A percentile compares a stretch with the other conserved stretches of the same genome.
Conservation (phyloP, 1,140 invertebrate species). For the Zaprionus ghesquierei region DNA sequence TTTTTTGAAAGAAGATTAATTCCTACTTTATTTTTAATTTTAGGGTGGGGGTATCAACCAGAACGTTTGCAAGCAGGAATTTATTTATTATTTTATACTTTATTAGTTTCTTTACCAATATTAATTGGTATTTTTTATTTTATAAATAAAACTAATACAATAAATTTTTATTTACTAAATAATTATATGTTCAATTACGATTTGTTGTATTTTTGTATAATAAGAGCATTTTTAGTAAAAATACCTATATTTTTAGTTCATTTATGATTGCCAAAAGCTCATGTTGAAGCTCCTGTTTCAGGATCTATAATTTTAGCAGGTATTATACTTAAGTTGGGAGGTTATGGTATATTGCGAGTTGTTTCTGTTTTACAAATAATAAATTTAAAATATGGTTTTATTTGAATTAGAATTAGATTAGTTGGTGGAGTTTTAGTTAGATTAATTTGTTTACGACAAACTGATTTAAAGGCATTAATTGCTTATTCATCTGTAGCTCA, state of each 20-base stretch:
- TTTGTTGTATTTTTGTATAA: slow-evolving; percentile 84
- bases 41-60: too few relatives aligned
- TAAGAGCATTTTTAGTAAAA: slow-evolving; percentile 87
- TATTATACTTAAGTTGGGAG: slow-evolving; percentile 87
- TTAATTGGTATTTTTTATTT: slow-evolving; percentile 84
- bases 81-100: slow-evolving; percentile 87
- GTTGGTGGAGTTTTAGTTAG: slow-evolving; percentile 84
- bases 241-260: slow-evolving; percentile 88
- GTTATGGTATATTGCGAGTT: slow-evolving; percentile 86
- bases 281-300: slow-evolving; percentile 88
- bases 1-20: slow-evolving; percentile 78
- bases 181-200: slow-evolving; percentile 82
- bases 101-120: slow-evolving; percentile 85
- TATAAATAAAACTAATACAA: slow-evolving; percentile 78
- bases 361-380: slow-evolving; percentile 82
- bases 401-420: slow-evolving; percentile 84
- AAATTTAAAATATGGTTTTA: slow-evolving; percentile 82
- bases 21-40: slow-evolving; percentile 49
- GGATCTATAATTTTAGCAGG: slow-evolving; percentile 87
- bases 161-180: slow-evolving; percentile 83
- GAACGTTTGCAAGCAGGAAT: too few relatives aligned
- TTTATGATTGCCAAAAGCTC: slow-evolving; percentile 88
- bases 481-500: slow-evolving; percentile 56
- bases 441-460: slow-evolving; percentile 86
- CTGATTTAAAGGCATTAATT: slow-evolving; percentile 60